Evolutionary conservation across 2,113 vertebrate genomes (phyloP).

Genomic region (Laticauda laticaudata): DNA sequence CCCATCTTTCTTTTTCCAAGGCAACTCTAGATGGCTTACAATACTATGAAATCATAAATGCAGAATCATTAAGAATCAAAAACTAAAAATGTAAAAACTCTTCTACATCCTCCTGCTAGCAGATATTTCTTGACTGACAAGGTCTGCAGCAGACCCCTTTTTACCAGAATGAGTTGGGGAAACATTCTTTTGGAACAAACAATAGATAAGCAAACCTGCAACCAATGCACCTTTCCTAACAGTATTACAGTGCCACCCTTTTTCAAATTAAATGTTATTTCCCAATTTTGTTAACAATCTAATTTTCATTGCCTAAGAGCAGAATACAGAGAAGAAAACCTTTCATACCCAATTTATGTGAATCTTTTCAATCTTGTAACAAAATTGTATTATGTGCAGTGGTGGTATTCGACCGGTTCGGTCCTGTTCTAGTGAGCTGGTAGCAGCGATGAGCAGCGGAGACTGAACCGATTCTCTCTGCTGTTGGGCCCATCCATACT

Average conservation of each 20-base stretch:
- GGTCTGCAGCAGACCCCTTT: background rate
- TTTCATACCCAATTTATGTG: background rate
- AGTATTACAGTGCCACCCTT: background rate
- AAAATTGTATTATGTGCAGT: background rate
- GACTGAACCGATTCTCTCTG: too few relatives aligned
- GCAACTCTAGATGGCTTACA: background rate
- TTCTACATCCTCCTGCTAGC: background rate
- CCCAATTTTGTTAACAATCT: conserved; percentile 7
- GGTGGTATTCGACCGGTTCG: too few relatives aligned
- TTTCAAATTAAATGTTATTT: conserved; percentile 15
- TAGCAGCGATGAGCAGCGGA: too few relatives aligned
- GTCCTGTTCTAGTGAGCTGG: too few relatives aligned
- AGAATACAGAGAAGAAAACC: background rate
- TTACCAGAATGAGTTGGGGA: background rate
- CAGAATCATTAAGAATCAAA: background rate
- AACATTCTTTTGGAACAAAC: background rate
- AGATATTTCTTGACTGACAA: background rate
- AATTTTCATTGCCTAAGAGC: conserved; percentile 1
- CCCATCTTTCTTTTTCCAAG: background rate
- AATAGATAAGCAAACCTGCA: background rate
- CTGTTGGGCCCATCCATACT: too few relatives aligned
- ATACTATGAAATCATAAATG: background rate
- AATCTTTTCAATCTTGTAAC: conserved; percentile 11
- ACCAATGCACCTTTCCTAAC: background rate
- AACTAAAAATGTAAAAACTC: background rate